Evolutionary conservation across 2,888 invertebrate species (phyloP).

Genomic region (Tetropium fuscum): DNA sequence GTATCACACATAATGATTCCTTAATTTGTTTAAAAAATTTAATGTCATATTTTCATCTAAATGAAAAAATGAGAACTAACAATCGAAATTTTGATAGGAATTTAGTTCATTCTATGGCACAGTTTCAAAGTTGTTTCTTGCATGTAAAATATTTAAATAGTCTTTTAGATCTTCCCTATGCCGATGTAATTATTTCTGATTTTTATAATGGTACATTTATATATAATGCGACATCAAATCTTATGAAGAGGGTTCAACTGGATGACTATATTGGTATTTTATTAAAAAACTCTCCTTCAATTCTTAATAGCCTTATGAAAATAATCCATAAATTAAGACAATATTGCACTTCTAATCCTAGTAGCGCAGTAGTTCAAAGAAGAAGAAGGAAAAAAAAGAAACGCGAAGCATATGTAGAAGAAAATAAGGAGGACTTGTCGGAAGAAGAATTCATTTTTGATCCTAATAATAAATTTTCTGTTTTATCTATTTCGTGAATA

Average conservation of each 20-base stretch:
- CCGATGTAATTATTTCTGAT: slow-evolving; percentile 71
- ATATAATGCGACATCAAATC: slow-evolving; percentile 77
- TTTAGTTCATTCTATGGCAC: slow-evolving; percentile 74
- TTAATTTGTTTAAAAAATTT: slow-evolving; percentile 71
- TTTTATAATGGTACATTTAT: slow-evolving; percentile 81
- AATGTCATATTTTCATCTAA: slow-evolving; percentile 71
- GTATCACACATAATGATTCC: slow-evolving; percentile 71
- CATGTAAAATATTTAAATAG: slow-evolving; percentile 74
- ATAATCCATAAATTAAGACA: slow-evolving; percentile 25
- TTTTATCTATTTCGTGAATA: slow-evolving; percentile 42
- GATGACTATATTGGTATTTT: slow-evolving; percentile 47
- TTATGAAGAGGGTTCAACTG: slow-evolving; percentile 64
- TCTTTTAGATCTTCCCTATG: slow-evolving; percentile 72
- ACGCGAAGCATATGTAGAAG: slow-evolving; percentile 24
- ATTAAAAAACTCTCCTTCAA: slow-evolving; percentile 32
- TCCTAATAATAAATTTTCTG: slow-evolving; percentile 56
- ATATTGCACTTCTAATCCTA: not conserved
- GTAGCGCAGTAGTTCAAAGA: slow-evolving; percentile 3
- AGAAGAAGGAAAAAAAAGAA: slow-evolving; percentile 35
- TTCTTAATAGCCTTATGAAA: slow-evolving; percentile 27
- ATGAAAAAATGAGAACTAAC: slow-evolving; percentile 67
- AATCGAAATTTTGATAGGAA: slow-evolving; percentile 70
- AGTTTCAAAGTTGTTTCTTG: slow-evolving; percentile 75
- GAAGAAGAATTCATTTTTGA: slow-evolving; percentile 47
- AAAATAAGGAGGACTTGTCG: slow-evolving; percentile 35